Conservation (phyloP, 2,888 invertebrate genomes). For the Emesis russula region DNA sequence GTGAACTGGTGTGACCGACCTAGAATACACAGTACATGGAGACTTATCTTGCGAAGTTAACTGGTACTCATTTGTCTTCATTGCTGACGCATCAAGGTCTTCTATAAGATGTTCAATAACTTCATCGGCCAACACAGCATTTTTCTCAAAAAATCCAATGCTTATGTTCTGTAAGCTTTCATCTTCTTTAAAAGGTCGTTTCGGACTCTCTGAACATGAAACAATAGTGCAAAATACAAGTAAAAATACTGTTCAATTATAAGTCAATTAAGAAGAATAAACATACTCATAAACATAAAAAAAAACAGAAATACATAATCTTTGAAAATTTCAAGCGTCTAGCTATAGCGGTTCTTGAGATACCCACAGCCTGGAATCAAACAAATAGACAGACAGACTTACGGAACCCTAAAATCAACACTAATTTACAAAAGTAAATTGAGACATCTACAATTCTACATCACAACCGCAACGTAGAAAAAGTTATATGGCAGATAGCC, state of each 20-base stretch:
- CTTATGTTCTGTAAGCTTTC: slow-evolving; percentile 3
- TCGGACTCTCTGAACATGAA: slow-evolving; percentile 5
- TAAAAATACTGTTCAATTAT: slow-evolving; percentile 5
- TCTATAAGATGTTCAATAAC: slow-evolving; percentile 13
- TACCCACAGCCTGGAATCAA: slow-evolving; percentile 1
- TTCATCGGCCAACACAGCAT: background rate
- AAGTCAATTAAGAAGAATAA: slow-evolving; percentile 5
- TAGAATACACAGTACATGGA: background rate
- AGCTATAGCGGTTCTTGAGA: slow-evolving; percentile 5
- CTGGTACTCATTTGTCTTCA: background rate
- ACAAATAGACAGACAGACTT: slow-evolving; percentile 8
- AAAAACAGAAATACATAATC: slow-evolving; percentile 4
- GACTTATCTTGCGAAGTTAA: background rate
- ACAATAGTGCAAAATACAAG: slow-evolving; percentile 8
- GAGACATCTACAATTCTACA: slow-evolving; percentile 8
- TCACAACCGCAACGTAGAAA: background rate
- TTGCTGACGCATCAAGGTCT: background rate
- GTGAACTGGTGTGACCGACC: background rate
- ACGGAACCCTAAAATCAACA: slow-evolving; percentile 8
- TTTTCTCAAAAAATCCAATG: slow-evolving; percentile 3
- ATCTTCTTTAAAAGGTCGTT: slow-evolving; percentile 8
- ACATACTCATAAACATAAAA: background rate
- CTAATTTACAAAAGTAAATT: slow-evolving; percentile 8
- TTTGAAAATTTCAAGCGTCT: background rate
- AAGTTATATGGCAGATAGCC: background rate